These are phyloP conservation scores for Euphydryas editha DNA, from an alignment of 2,888 invertebrate genomes.

Conservation along the genomic window DNA sequence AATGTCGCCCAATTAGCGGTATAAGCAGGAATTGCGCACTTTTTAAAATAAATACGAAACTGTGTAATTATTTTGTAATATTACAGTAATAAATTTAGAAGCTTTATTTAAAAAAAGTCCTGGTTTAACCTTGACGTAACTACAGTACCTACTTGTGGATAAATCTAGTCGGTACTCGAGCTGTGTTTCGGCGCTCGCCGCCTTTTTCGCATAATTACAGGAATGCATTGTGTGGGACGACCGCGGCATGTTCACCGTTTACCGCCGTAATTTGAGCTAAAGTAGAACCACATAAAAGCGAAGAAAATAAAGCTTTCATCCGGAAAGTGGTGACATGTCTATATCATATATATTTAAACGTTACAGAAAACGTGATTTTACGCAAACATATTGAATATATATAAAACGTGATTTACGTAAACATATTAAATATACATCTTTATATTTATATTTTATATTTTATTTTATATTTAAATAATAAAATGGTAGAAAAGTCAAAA, in stretches of 20 bases:
- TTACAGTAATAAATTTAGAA: neutral
- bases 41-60: neutral
- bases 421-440: too few species aligned
- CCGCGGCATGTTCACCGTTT: conserved; percentile 66
- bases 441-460: too few species aligned
- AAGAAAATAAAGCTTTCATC: conserved; percentile 56
- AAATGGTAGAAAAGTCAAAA: too few species aligned
- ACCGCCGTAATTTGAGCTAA: conserved; percentile 64
- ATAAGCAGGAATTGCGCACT: neutral
- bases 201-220: conserved; percentile 74
- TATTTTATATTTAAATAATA: too few species aligned
- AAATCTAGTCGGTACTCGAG: conserved; percentile 38
- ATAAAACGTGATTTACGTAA: too few species aligned
- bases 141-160: conserved; percentile 27
- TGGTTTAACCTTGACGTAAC: conserved; percentile 15
- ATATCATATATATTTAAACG: conserved; percentile 10
- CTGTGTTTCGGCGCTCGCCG: conserved; percentile 57
- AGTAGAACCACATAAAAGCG: conserved; percentile 59
- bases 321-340: conserved; percentile 48
- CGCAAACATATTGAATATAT: neutral
- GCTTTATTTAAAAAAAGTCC: conserved; percentile 1
- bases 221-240: conserved; percentile 69
- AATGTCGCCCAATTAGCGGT: conserved; percentile 6
- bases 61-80: conserved; percentile 6
- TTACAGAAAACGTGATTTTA: neutral